Evolutionary conservation across 2,113 vertebrate species (phyloP).

Genomic region (Etheostoma cragini): DNA sequence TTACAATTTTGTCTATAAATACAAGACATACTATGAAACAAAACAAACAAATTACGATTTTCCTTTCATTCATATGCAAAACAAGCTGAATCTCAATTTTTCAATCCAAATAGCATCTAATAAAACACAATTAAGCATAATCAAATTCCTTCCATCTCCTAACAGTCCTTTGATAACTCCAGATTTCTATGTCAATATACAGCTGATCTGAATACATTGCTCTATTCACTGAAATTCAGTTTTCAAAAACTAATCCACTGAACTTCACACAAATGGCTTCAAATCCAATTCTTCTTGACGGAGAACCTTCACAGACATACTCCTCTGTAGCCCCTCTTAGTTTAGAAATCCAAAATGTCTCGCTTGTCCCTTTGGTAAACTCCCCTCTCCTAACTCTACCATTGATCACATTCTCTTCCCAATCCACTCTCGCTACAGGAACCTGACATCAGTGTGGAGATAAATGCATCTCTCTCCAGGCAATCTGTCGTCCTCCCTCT

Average conservation of each 20-base stretch:
- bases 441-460: conserved; percentile 31
- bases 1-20: too few relatives aligned
- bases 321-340: background rate
- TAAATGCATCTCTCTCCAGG: conserved; percentile 29
- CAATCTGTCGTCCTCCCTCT: conserved; percentile 6
- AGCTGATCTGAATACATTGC: background rate
- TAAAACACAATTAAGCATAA: too few relatives aligned
- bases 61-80: too few relatives aligned
- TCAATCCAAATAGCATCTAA: too few relatives aligned
- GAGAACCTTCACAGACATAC: too few relatives aligned
- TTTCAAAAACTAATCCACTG: background rate
- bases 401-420: conserved; percentile 8
- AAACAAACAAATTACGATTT: too few relatives aligned
- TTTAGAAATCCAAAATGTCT: background rate
- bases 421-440: background rate
- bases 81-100: too few relatives aligned
- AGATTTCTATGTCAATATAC: background rate
- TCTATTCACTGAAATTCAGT: background rate
- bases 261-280: background rate
- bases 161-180: background rate
- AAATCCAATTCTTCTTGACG: background rate
- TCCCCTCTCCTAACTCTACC: background rate
- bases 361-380: background rate
- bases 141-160: too few relatives aligned
- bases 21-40: too few relatives aligned